Conservation (phyloP, 2,113 vertebrate genomes). For the Sakesphorus luctuosus region DNA sequence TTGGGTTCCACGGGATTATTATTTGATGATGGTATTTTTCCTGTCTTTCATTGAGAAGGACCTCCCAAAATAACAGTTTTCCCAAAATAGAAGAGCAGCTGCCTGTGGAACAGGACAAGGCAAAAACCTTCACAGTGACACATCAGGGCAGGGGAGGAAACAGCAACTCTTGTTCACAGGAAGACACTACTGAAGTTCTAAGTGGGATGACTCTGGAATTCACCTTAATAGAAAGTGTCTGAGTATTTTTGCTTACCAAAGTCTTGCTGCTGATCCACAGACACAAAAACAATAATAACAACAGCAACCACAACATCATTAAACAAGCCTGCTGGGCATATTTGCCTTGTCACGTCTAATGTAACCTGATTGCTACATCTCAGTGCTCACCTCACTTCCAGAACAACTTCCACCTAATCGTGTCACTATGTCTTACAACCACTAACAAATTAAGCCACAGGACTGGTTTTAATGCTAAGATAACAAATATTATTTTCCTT, state of each 20-base stretch:
- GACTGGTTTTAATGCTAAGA: not conserved
- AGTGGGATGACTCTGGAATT: not conserved
- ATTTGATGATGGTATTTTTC: not conserved
- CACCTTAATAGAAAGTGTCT: not conserved
- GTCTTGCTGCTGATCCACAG: not conserved
- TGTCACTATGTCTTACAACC: not conserved
- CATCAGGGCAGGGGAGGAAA: not conserved
- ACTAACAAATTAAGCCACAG: not conserved
- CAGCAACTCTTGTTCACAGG: not conserved
- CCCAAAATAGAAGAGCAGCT: not conserved
- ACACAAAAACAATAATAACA: not conserved
- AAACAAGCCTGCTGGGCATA: not conserved
- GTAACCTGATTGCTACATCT: not conserved
- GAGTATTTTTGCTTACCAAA: not conserved
- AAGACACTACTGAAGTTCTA: not conserved
- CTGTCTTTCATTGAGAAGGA: constrained; percentile 6
- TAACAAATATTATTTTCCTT: not conserved
- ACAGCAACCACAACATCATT: not conserved
- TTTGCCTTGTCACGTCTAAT: not conserved
- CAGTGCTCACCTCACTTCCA: not conserved
- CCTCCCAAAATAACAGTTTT: not conserved
- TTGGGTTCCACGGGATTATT: not conserved
- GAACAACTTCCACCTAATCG: not conserved
- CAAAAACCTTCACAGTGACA: not conserved
- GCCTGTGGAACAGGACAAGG: not conserved